phyloP scores from a whole-genome alignment of 2,888 invertebrate species.

The Metalampra italica region DNA sequence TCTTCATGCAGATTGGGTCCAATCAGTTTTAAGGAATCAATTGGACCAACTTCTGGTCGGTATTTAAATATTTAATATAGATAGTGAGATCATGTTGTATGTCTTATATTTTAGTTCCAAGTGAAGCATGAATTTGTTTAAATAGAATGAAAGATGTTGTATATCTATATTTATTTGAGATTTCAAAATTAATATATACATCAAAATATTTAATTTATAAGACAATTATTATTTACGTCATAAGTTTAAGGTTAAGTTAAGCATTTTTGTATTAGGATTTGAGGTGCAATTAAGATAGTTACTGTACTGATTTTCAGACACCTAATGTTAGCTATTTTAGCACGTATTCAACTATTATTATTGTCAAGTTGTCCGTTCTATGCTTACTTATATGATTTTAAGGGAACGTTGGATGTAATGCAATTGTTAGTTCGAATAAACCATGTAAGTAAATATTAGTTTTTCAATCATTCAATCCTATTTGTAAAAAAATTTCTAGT shows the following conservation, averaged over 20 bases:
- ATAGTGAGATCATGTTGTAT: conserved; percentile 51
- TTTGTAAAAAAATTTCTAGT: too few species aligned
- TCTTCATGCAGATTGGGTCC: too few species aligned
- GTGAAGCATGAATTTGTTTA: conserved; percentile 29
- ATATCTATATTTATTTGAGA: conserved; percentile 63
- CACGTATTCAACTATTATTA: conserved; percentile 20
- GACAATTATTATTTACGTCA: conserved; percentile 37
- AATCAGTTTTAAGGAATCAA: too few species aligned
- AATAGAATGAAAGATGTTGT: conserved; percentile 22
- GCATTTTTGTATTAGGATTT: conserved; percentile 58
- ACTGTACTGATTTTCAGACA: conserved; percentile 36
- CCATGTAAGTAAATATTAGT: conserved; percentile 33
- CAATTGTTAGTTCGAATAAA: conserved; percentile 63
- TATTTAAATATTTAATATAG: conserved; percentile 14
- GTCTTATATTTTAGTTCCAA: conserved; percentile 35
- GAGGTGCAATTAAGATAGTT: conserved; percentile 63
- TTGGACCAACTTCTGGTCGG: background rate
- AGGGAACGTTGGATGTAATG: conserved; percentile 41
- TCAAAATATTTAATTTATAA: conserved; percentile 35
- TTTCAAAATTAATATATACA: conserved; percentile 48
- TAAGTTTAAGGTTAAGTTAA: conserved; percentile 33
- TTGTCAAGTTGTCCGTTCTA: conserved; percentile 34
- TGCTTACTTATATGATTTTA: conserved; percentile 40
- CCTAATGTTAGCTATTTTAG: conserved; percentile 18
- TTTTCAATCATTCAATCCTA: conserved; percentile 22